Evolutionary conservation across 1,140 invertebrate genomes (phyloP), one percentile per base, ranked within the genome.

Genomic region (Chironomus tepperi): DNA sequence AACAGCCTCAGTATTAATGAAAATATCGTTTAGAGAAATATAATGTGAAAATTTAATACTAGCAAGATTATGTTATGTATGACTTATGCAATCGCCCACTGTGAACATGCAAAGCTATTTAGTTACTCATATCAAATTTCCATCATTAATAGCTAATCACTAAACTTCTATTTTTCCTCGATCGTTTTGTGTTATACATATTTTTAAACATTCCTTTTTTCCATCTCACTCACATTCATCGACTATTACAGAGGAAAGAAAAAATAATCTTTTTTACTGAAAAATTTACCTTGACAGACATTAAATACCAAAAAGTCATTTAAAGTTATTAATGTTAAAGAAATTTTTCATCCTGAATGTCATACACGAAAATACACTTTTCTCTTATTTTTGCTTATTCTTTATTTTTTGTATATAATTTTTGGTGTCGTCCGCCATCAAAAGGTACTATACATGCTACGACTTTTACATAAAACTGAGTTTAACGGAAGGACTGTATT

Each of bases 271-370:
- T 57, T n/a, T 57, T n/a, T 57, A 12, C n/a, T 57, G 8, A 57
- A 57, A 57, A 57, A 57, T 57, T 15, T 57, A 57, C 47, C 47
- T 57, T 57, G 47, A 57, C 47, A 57, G 47, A 57, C 47, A 57
- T 57, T 15, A 57, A 57, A 57, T 57, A 57, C 47, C 47, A 57
- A 57, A 57, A 15, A 57, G 47, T 57, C 47, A n/a, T n/a, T 57
- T 57, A 12, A 57, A 57, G 47, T 57, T 57, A 57, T 57, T 57
- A 57, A 57, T 57, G 47, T 1, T 57, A 57, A 57, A 57, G 12
- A 57, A 57, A 57, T 57, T 57, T n/a, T 57, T 57, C 47, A 57
- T 57, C 15, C n/a, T 57, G 47, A 57, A 57, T 57, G 47, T 57
- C 47, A 57, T 57, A 57, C 47, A 57, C 12, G 47, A 57, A 57